Evolutionary conservation across 2,888 invertebrate species (phyloP).

Genomic region (Athalia cordata): DNA sequence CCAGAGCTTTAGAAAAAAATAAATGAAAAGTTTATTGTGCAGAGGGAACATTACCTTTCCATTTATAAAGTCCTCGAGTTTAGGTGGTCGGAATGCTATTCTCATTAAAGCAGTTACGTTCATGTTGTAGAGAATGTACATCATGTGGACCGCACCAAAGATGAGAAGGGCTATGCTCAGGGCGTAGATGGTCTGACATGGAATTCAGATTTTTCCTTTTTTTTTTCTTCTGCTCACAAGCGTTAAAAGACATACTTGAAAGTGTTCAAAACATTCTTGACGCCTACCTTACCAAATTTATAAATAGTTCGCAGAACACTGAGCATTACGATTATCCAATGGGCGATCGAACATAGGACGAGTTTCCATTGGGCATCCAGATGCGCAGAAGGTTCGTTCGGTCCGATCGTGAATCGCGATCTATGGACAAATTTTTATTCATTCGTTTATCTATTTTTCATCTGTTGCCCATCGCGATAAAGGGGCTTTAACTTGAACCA

Average conservation of each 20-base stretch:
- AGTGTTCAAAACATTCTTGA: background rate
- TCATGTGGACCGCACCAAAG: background rate
- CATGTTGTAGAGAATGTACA: constrained; percentile 2
- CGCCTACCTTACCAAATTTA: constrained; percentile 18
- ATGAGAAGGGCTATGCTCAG: background rate
- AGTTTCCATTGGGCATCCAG: constrained; percentile 31
- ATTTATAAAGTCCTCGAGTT: constrained; percentile 11
- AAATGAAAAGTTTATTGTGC: background rate
- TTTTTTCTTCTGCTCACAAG: too few relatives aligned
- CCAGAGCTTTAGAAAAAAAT: constrained; percentile 10
- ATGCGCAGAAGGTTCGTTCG: background rate
- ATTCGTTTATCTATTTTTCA: background rate
- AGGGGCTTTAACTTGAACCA: constrained; percentile 16
- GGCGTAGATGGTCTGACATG: constrained; percentile 15
- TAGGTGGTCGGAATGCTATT: constrained; percentile 17
- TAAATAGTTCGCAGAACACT: constrained; percentile 28
- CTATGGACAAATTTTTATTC: background rate
- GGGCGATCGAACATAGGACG: constrained; percentile 22
- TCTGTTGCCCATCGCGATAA: background rate
- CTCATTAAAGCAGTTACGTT: background rate
- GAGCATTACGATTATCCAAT: constrained; percentile 11
- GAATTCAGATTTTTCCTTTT: too few relatives aligned
- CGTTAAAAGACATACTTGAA: background rate
- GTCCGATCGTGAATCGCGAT: background rate
- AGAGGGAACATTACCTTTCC: constrained; percentile 3